Percentiles rank a stretch among this genome's conserved stretches.
These are phyloP conservation scores for Syncerus caffer DNA, from an alignment of 2,797 vertebrate genomes.

Conservation along the genomic window DNA sequence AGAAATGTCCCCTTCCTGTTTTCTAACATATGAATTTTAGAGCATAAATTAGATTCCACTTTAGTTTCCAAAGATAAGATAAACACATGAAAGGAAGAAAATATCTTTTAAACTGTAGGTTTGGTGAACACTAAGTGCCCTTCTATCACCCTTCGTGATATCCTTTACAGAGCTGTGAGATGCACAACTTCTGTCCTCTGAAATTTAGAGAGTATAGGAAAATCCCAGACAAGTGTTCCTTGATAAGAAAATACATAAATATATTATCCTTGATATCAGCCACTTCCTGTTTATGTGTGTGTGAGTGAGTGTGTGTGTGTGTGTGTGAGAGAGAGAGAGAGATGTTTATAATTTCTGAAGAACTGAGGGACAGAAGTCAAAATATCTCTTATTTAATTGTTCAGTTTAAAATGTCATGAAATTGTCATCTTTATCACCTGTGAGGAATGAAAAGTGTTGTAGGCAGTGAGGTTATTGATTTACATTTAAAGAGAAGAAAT, in stretches of 20 bases:
- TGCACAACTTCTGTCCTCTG: neutral
- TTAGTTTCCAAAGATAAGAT: neutral
- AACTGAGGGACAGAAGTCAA: neutral
- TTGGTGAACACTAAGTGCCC: accelerated
- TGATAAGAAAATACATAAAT: neutral
- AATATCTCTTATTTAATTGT: neutral
- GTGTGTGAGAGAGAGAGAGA: neutral
- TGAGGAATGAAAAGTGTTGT: neutral
- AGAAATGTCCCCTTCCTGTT: neutral
- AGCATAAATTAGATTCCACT: neutral
- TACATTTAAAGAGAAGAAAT: neutral
- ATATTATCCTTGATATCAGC: neutral
- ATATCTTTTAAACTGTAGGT: neutral
- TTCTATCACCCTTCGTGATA: neutral
- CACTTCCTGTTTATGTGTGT: neutral
- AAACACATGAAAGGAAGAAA: neutral
- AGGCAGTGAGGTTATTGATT: neutral
- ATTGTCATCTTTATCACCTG: neutral
- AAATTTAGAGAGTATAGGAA: neutral
- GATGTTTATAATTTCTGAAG: neutral
- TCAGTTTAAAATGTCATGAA: neutral
- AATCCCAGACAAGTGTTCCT: neutral
- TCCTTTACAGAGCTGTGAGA: too few relatives aligned
- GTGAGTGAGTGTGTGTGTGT: neutral
- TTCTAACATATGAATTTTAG: neutral